These are phyloP conservation scores for Parus major DNA, from an alignment of 2,113 vertebrate species.

Conservation along the genomic window DNA sequence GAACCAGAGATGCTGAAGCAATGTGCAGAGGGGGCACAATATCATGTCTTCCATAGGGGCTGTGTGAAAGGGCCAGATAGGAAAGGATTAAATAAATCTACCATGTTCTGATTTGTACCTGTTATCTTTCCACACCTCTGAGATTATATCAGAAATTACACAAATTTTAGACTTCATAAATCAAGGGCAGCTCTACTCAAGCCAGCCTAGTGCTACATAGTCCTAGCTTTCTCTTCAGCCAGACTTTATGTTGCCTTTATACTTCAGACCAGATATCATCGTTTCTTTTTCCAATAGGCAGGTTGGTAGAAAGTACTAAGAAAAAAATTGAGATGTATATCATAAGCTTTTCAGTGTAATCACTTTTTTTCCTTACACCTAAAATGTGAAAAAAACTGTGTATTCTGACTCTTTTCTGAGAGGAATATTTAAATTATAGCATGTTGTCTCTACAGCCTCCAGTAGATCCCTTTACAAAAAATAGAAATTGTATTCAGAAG, in stretches of 20 bases:
- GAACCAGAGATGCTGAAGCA: neutral
- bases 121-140: neutral
- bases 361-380: neutral
- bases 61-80: neutral
- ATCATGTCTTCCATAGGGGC: neutral
- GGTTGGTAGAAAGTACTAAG: neutral
- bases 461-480: neutral
- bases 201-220: neutral
- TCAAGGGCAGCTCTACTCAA: neutral
- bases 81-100: neutral
- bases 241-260: neutral
- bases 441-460: neutral
- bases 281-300: neutral
- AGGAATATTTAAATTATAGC: neutral
- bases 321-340: fast-evolving
- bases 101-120: neutral
- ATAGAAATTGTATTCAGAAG: neutral
- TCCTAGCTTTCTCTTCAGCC: neutral
- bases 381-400: neutral
- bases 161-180: neutral
- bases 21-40: neutral
- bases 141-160: neutral
- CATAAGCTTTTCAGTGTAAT: neutral
- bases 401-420: neutral
- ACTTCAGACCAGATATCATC: neutral